These are phyloP conservation scores for Pseudococcus longispinus DNA, from an alignment of 2,888 invertebrate genomes.

Conservation along the genomic window DNA sequence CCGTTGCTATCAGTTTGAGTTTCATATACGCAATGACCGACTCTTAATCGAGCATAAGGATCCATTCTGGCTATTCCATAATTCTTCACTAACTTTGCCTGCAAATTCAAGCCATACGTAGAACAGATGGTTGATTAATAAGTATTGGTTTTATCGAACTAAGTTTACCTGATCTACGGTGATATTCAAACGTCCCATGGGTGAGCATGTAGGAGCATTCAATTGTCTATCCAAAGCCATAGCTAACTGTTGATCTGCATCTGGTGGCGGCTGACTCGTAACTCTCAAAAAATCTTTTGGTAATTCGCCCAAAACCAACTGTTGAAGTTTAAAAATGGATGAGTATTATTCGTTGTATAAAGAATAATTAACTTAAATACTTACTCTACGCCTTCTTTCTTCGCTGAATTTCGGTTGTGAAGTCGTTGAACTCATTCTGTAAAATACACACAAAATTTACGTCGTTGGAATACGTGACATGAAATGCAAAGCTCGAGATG, in stretches of 20 bases:
- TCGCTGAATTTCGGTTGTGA: constrained; percentile 64
- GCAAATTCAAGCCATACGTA: constrained; percentile 28
- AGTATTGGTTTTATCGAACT: not conserved
- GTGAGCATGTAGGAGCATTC: constrained; percentile 63
- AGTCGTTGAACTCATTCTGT: constrained; percentile 59
- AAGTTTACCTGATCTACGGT: constrained; percentile 77
- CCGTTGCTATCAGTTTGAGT: constrained; percentile 95
- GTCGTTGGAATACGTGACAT: not conserved
- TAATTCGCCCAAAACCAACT: constrained; percentile 81
- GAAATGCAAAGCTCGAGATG: too few relatives aligned
- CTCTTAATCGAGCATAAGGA: constrained; percentile 89
- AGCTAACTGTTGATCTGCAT: constrained; percentile 80
- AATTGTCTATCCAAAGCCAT: constrained; percentile 73
- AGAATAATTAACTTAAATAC: constrained; percentile 58
- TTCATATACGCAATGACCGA: constrained; percentile 94
- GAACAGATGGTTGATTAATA: not conserved
- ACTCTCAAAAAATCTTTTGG: constrained; percentile 78
- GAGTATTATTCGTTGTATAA: not conserved
- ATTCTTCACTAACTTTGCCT: constrained; percentile 90
- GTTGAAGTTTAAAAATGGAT: constrained; percentile 56
- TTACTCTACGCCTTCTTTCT: constrained; percentile 66
- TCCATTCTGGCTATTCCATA: constrained; percentile 96
- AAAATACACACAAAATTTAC: not conserved
- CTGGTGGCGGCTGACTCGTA: constrained; percentile 69
- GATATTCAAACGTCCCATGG: constrained; percentile 78